Conservation (phyloP, 2,113 vertebrate species). For the Apodemus speciosus region DNA sequence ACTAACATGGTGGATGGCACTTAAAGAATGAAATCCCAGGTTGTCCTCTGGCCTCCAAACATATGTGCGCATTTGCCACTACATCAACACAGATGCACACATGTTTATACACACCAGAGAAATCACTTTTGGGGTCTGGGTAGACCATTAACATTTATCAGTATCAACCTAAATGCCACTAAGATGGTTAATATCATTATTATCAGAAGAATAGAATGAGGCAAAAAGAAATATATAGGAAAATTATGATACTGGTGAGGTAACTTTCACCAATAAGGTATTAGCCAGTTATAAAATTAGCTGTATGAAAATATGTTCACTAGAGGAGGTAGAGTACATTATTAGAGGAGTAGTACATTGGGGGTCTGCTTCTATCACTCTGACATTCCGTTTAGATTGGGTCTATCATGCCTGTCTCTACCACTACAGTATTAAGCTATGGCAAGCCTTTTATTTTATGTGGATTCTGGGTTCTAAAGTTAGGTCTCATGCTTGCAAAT, state of each 20-base stretch:
- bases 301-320: neutral
- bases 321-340: too few species aligned
- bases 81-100: neutral
- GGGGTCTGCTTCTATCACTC: neutral
- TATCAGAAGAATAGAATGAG: constrained; percentile 1
- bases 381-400: neutral
- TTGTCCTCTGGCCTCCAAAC: neutral
- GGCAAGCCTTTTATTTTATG: neutral
- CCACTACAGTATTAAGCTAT: neutral
- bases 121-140: neutral
- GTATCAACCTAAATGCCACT: neutral
- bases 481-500: neutral
- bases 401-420: neutral
- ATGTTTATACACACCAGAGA: neutral
- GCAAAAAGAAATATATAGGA: neutral
- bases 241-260: neutral
- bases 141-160: neutral
- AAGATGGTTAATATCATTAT: neutral
- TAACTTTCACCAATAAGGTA: constrained; percentile 7
- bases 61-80: neutral
- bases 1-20: neutral
- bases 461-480: neutral
- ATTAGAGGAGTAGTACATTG: neutral
- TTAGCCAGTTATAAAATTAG: neutral
- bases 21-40: neutral